phyloP scores from a whole-genome alignment of 2,113 vertebrate species.

The Rattus norvegicus region GRCr8 NC_086032.1:106492001-106492500 shows the following conservation, averaged over 20 bases:
- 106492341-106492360: slow-evolving; percentile 16
- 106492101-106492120: slow-evolving; percentile 56
- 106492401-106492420: slow-evolving; percentile 18
- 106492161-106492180: slow-evolving; percentile 74
- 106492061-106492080: slow-evolving; percentile 46
- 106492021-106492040: slow-evolving; percentile 18
- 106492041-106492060: neutral
- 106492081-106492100: slow-evolving; percentile 24
- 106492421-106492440: neutral
- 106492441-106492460: neutral
- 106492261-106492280: slow-evolving; percentile 5
- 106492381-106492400: neutral
- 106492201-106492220: slow-evolving; percentile 66
- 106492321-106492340: slow-evolving; percentile 23
- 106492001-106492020: neutral
- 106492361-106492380: neutral
- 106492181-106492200: slow-evolving; percentile 64
- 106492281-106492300: slow-evolving; percentile 46
- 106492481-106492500: neutral
- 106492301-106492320: neutral
- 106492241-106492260: neutral
- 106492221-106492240: slow-evolving; percentile 31
- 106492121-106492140: slow-evolving; percentile 48
- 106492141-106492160: slow-evolving; percentile 79
- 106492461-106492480: slow-evolving; percentile 36